These are phyloP conservation scores for Tinea trinotella DNA, from an alignment of 2,888 invertebrate genomes.

Conservation along the genomic window DNA sequence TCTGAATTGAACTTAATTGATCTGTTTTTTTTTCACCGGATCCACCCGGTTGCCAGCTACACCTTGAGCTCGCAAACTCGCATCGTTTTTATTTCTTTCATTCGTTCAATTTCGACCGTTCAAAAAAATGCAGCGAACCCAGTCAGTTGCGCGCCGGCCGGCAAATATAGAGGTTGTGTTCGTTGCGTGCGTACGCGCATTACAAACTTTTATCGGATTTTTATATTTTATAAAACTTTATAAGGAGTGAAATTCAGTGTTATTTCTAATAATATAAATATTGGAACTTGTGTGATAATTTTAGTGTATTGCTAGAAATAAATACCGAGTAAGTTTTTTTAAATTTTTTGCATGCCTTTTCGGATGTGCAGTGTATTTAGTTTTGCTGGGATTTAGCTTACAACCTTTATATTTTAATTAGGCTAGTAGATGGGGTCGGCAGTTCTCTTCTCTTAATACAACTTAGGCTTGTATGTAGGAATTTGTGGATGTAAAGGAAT, in stretches of 20 bases:
- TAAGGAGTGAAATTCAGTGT: neutral
- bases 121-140: neutral
- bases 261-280: neutral
- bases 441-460: no score
- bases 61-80: slow-evolving; percentile 3
- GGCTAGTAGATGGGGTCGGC: no score
- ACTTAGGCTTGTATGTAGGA: no score
- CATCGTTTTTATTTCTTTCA: neutral
- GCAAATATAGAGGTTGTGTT: slow-evolving; percentile 29
- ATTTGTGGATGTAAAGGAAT: no score
- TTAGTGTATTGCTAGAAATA: neutral
- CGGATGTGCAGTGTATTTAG: neutral
- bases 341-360: slow-evolving; percentile 19
- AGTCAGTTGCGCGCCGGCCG: slow-evolving; percentile 47
- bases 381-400: no score
- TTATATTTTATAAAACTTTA: neutral
- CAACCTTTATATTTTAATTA: no score
- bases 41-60: neutral
- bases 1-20: neutral
- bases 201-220: slow-evolving; percentile 1
- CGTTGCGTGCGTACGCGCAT: slow-evolving; percentile 49
- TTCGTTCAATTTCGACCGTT: neutral
- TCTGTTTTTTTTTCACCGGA: neutral
- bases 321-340: slow-evolving; percentile 3
- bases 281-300: neutral